Percentiles rank a stretch among this genome's conserved stretches.
Conservation (phyloP, 2,888 invertebrate genomes). For the Harpalus rufipes region DNA sequence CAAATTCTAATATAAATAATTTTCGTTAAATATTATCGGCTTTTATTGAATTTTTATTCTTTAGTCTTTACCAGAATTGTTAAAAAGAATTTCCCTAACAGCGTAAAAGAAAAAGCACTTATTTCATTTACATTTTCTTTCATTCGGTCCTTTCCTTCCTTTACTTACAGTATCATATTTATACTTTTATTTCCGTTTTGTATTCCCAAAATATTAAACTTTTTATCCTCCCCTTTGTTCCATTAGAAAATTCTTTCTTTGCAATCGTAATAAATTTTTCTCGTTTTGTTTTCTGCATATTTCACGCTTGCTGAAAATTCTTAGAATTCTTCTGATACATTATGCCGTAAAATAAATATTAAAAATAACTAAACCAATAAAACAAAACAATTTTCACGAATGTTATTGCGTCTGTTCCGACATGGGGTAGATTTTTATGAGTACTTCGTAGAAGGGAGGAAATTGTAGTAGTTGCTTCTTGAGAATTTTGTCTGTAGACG, state of each 20-base stretch:
- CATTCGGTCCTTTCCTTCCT: conserved; percentile 1
- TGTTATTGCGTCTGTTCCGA: conserved; percentile 19
- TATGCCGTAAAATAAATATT: conserved; percentile 34
- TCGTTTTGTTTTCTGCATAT: conserved; percentile 8
- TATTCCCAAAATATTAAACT: conserved; percentile 43
- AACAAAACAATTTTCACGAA: conserved; percentile 48
- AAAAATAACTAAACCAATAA: conserved; percentile 49
- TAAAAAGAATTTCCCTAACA: conserved; percentile 10
- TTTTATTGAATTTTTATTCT: background rate
- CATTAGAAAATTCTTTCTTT: conserved; percentile 37
- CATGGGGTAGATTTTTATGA: conserved; percentile 25
- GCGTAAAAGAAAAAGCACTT: conserved; percentile 37
- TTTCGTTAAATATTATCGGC: background rate
- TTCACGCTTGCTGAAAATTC: conserved; percentile 37
- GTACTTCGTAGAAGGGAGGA: conserved; percentile 16
- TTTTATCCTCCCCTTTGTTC: conserved; percentile 43
- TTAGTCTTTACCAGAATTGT: background rate
- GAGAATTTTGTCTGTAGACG: conserved; percentile 17
- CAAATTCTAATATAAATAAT: no score
- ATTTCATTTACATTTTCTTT: conserved; percentile 31
- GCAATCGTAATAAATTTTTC: conserved; percentile 40
- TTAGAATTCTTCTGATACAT: conserved; percentile 39
- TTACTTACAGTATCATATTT: conserved; percentile 34
- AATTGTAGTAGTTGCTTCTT: conserved; percentile 28
- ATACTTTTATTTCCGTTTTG: conserved; percentile 39